These are phyloP conservation scores for Hoplostethus mediterraneus DNA, from an alignment of 2,797 vertebrate genomes.

Conservation along the genomic window DNA sequence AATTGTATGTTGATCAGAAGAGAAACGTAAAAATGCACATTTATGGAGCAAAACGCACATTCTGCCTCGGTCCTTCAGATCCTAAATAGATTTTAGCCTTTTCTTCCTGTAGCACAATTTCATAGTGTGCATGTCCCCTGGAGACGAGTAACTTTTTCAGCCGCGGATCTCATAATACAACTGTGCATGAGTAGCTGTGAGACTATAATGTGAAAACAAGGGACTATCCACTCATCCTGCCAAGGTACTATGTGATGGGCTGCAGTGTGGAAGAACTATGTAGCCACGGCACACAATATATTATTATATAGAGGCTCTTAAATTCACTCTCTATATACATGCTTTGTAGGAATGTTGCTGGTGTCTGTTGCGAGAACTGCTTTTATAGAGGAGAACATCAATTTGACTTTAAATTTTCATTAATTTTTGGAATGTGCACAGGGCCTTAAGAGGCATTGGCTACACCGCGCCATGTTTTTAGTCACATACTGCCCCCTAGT, in stretches of 20 bases:
- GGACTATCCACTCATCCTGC: conserved; percentile 44
- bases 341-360: conserved; percentile 54
- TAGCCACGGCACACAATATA: conserved; percentile 28
- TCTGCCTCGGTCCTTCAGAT: background rate
- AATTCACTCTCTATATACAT: conserved; percentile 40
- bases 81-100: background rate
- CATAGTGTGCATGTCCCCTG: background rate
- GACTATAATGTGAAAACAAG: conserved; percentile 47
- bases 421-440: conserved; percentile 54
- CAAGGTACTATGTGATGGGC: conserved; percentile 10
- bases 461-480: conserved; percentile 57
- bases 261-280: conserved; percentile 27
- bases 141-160: conserved; percentile 8
- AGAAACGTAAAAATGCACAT: background rate
- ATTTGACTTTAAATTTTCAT: conserved; percentile 78
- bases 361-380: conserved; percentile 65
- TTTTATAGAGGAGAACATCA: conserved; percentile 74
- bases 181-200: conserved; percentile 27
- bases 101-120: background rate
- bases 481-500: conserved; percentile 89
- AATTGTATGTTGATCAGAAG: background rate
- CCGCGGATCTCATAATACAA: conserved; percentile 13
- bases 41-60: background rate
- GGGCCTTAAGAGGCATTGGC: conserved; percentile 46
- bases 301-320: conserved; percentile 62